phyloP scores from a whole-genome alignment of 2,113 vertebrate species.

The Pipa parva region DNA sequence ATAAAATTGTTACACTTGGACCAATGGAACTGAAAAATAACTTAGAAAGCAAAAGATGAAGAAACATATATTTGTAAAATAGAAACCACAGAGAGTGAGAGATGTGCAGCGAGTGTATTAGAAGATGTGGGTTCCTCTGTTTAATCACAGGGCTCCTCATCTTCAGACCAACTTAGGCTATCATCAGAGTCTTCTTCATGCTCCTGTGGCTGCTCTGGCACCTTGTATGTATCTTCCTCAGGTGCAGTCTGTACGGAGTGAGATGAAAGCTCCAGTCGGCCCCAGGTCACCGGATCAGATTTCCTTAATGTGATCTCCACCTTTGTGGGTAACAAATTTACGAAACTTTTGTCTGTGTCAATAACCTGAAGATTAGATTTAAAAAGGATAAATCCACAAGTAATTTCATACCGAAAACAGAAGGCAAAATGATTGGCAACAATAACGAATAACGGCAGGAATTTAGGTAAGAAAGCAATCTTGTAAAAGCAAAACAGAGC shows the following conservation, averaged over 20 bases:
- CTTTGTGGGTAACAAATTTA: constrained; percentile 84
- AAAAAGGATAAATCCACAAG: too few species aligned
- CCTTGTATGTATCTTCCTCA: constrained; percentile 1
- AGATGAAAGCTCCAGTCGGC: constrained; percentile 76
- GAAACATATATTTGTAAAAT: too few species aligned
- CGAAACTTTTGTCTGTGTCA: constrained; percentile 66
- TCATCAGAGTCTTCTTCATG: constrained; percentile 59
- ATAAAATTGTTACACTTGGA: too few species aligned
- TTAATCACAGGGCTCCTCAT: constrained; percentile 47
- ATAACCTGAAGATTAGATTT: constrained; percentile 73
- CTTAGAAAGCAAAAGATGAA: too few species aligned
- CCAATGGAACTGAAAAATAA: too few species aligned
- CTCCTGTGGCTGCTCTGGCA: constrained; percentile 15
- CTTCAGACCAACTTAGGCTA: constrained; percentile 69
- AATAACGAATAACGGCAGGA: too few species aligned
- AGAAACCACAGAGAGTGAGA: too few species aligned
- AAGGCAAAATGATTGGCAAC: too few species aligned
- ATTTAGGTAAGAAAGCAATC: too few species aligned
- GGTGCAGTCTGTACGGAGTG: constrained; percentile 46
- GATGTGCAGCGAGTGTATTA: too few species aligned
- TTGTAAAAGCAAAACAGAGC: too few species aligned
- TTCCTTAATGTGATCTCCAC: constrained; percentile 84
- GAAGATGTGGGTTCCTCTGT: neutral
- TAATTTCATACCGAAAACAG: too few species aligned
- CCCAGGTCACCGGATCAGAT: constrained; percentile 76